Evolutionary conservation across 2,113 vertebrate genomes (phyloP), one percentile per base, ranked within the genome.

Genomic region (Eleginops maclovinus): DNA sequence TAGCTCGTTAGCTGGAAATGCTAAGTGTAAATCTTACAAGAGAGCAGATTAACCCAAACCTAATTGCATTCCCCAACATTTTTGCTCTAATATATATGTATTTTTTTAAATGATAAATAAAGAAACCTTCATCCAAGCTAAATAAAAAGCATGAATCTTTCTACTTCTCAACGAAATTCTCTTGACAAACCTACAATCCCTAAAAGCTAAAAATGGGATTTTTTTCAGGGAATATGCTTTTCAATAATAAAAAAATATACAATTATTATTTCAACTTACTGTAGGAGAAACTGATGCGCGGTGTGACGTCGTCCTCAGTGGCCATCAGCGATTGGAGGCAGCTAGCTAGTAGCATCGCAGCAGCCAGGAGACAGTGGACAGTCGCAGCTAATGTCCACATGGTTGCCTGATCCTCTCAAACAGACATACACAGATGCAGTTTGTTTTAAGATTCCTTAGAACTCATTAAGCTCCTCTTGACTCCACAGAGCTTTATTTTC

Each of bases 251-350:
- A 31, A 24, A 4, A 56, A 58, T 22, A 28, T 9, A 11, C 10
- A 22, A 58, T 40, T 1, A 22, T 72, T 72, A 55, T 2, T 36
- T 8, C 6, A 8, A 92, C 94, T 94, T 86, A 94, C 94, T 92
- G 89, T 92, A 92, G 17, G 80, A 50, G 86, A 94, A 94, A 65
- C 88, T 93, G 85, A 94, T 91, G 69, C 94, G 93, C 0, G 94
- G 91, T 9, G 87, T 92, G 77, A 93, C 91, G 55, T 93, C 94
- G 28, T 94, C 94, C 56, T 93, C 92, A 3, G 77, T 75, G 26
- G 83, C 71, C 10, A 15, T 24, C 49, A 46, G 76, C 28, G 81
- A 89, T 74, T 90, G 85, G 65, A 89, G 59, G 61, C 80, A 77
- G 76, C 71, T 46, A 31, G 78, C 85, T 61, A 90, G 72, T 36